Evolutionary conservation across 2,888 invertebrate species (phyloP).

Genomic region (Aphelenchoides bicaudatus): DNA sequence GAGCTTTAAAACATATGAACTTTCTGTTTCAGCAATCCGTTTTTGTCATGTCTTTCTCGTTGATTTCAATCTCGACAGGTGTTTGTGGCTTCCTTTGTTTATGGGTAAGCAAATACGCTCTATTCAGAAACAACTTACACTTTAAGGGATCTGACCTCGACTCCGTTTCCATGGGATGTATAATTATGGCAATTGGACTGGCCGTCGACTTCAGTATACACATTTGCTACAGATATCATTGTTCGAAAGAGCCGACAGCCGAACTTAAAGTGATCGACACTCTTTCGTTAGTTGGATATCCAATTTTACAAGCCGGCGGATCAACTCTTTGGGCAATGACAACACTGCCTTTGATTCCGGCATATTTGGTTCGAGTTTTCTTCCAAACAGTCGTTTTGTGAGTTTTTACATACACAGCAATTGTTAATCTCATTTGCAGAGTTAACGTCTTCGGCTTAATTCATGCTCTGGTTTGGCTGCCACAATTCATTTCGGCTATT

Average conservation of each 20-base stretch:
- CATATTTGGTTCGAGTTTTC: constrained; percentile 59
- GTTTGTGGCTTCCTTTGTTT: constrained; percentile 58
- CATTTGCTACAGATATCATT: constrained; percentile 58
- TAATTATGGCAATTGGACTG: constrained; percentile 59
- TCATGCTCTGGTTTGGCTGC: constrained; percentile 55
- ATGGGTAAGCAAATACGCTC: constrained; percentile 53
- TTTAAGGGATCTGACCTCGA: too few relatives aligned
- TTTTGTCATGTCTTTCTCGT: constrained; percentile 60
- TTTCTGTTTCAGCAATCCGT: constrained; percentile 50
- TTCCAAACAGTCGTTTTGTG: constrained; percentile 60
- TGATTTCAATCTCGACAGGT: constrained; percentile 59
- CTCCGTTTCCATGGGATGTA: constrained; percentile 56
- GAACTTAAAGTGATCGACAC: constrained; percentile 55
- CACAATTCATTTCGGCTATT: constrained; percentile 57
- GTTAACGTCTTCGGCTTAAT: constrained; percentile 54
- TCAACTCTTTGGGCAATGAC: constrained; percentile 55
- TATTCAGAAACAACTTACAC: too few relatives aligned
- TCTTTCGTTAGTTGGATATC: constrained; percentile 55
- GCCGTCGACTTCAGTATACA: constrained; percentile 59
- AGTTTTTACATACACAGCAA: too few relatives aligned
- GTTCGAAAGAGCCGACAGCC: constrained; percentile 46
- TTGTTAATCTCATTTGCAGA: too few relatives aligned
- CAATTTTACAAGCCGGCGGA: constrained; percentile 54
- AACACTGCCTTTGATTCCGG: constrained; percentile 50
- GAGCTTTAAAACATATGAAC: not conserved